Conservation (phyloP, 2,888 invertebrate genomes). For the Alloplasta piceator region DNA sequence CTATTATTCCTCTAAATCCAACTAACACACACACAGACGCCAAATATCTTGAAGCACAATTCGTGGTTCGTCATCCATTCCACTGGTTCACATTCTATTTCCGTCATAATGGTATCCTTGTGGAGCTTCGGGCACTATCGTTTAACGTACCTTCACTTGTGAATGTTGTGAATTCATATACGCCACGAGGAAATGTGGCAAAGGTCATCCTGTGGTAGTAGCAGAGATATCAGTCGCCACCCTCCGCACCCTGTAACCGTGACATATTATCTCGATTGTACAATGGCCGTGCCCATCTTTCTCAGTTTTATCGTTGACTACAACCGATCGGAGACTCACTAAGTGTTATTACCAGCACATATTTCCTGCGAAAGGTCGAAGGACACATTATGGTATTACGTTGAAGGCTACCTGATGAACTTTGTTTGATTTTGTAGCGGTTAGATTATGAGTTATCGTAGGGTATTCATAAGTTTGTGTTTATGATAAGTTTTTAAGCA, state of each 20-base stretch:
- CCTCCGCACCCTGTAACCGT: conserved; percentile 46
- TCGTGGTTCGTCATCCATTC: conserved; percentile 32
- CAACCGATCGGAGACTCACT: too few species aligned
- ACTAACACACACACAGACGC: background rate
- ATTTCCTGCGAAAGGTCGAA: too few species aligned
- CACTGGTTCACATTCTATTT: conserved; percentile 49
- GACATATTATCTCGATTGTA: conserved; percentile 58
- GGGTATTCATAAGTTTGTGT: too few species aligned
- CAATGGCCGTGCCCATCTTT: conserved; percentile 46
- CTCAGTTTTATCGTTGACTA: conserved; percentile 22
- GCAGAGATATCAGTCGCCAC: conserved; percentile 36
- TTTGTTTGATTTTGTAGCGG: too few species aligned
- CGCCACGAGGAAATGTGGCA: conserved; percentile 29
- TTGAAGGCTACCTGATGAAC: too few species aligned
- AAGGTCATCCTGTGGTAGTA: conserved; percentile 47
- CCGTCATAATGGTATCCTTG: conserved; percentile 42
- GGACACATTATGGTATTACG: too few species aligned
- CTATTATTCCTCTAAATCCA: background rate
- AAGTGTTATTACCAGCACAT: too few species aligned
- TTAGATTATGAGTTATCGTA: too few species aligned
- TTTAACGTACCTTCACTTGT: background rate
- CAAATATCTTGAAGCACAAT: too few species aligned
- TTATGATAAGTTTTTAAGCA: too few species aligned
- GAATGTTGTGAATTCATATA: conserved; percentile 15
- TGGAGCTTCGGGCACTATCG: background rate